These are phyloP conservation scores for Lytechinus pictus DNA, from an alignment of 35 echinoderm and acorn worm species.

Conservation along the genomic window DNA sequence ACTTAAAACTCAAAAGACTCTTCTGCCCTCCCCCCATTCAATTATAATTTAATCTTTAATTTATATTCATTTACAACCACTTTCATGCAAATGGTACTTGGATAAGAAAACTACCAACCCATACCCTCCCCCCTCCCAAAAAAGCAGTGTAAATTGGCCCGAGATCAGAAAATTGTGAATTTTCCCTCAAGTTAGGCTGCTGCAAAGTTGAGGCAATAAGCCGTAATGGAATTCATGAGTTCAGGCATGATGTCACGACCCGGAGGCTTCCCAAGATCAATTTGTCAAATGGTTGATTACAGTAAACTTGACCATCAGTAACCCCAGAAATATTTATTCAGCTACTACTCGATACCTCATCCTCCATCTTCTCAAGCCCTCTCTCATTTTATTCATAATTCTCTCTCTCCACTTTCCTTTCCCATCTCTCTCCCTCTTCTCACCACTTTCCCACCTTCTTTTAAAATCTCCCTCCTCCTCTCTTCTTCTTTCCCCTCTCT, in stretches of 20 bases:
- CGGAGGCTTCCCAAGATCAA: neutral
- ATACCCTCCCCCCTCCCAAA: too few species aligned
- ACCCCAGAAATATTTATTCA: neutral
- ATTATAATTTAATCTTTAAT: too few species aligned
- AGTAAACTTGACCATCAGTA: neutral
- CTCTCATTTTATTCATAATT: neutral
- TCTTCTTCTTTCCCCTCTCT: neutral
- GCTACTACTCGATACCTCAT: neutral
- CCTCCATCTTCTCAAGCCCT: neutral
- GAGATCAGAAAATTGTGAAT: neutral
- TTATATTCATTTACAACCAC: too few species aligned
- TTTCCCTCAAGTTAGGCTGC: neutral
- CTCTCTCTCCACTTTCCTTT: neutral
- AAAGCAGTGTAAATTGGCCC: too few species aligned
- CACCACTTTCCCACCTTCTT: neutral
- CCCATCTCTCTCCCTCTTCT: neutral
- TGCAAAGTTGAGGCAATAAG: neutral
- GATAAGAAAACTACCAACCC: too few species aligned
- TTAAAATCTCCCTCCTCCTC: neutral
- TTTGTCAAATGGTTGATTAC: slow-evolving; percentile 8
- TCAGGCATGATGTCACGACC: neutral
- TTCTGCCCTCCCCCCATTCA: too few species aligned
- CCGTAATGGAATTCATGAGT: neutral
- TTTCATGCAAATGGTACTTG: too few species aligned
- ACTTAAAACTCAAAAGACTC: too few species aligned